Evolutionary conservation across 2,113 vertebrate species (phyloP).

Genomic region (Spilogale gracilis): DNA sequence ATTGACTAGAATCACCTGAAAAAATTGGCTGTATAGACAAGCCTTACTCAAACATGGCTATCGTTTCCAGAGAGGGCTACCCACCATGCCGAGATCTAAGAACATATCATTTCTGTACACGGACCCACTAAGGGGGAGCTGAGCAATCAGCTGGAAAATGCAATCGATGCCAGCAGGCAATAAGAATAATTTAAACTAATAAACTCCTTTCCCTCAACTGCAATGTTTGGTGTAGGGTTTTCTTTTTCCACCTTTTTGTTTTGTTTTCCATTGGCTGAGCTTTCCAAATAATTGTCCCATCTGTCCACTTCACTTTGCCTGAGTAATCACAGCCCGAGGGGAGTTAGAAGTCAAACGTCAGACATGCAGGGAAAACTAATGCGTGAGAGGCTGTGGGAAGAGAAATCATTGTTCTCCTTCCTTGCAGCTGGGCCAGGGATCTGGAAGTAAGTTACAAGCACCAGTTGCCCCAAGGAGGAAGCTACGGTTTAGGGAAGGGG

Average conservation of each 20-base stretch:
- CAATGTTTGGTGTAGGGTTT: not conserved
- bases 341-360: slow-evolving; percentile 76
- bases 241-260: slow-evolving; percentile 63
- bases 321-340: slow-evolving; percentile 73
- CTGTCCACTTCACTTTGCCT: slow-evolving; percentile 79
- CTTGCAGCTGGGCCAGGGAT: slow-evolving; percentile 27
- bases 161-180: slow-evolving; percentile 21
- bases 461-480: slow-evolving; percentile 3
- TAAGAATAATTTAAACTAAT: slow-evolving; percentile 71
- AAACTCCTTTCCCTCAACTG: slow-evolving; percentile 34
- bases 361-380: slow-evolving; percentile 59
- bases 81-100: not conserved
- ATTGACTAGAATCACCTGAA: not conserved
- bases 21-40: slow-evolving; percentile 13
- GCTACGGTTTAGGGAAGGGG: not conserved
- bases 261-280: slow-evolving; percentile 70
- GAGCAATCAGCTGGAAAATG: slow-evolving; percentile 67
- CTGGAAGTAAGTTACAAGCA: slow-evolving; percentile 17
- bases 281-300: slow-evolving; percentile 79
- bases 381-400: not conserved
- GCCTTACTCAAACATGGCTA: not conserved
- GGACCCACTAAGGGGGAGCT: slow-evolving; percentile 3
- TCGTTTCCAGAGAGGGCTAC: not conserved
- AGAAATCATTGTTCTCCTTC: slow-evolving; percentile 9
- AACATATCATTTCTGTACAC: slow-evolving; percentile 30